phyloP scores from a whole-genome alignment of 2,113 vertebrate genomes.

The Mugil cephalus region DNA sequence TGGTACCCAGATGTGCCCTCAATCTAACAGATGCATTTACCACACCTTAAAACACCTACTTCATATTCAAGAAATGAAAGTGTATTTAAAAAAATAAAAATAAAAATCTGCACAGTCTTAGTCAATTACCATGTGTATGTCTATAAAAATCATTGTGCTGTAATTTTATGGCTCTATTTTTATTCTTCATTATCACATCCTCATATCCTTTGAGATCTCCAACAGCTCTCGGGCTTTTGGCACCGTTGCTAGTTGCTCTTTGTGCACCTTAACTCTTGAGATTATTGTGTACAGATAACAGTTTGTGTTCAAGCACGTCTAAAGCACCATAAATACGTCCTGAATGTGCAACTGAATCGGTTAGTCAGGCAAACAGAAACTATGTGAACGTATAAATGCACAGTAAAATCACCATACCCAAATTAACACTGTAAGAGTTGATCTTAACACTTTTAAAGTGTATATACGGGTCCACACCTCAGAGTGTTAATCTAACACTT shows the following conservation, averaged over 20 bases:
- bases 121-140: constrained; percentile 13
- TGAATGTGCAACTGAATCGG: neutral
- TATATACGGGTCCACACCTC: too few species aligned
- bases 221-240: constrained; percentile 39
- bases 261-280: neutral
- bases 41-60: constrained; percentile 49
- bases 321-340: neutral
- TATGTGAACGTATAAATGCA: too few species aligned
- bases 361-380: too few species aligned
- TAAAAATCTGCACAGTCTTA: constrained; percentile 1
- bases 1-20: constrained; percentile 58
- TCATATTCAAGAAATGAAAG: constrained; percentile 35
- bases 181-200: constrained; percentile 26
- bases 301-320: neutral
- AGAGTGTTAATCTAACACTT: too few species aligned
- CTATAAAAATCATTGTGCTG: constrained; percentile 38
- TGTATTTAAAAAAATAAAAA: neutral
- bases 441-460: too few species aligned
- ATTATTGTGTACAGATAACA: constrained; percentile 3
- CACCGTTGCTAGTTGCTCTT: neutral
- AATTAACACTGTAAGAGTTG: too few species aligned
- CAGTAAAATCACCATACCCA: too few species aligned
- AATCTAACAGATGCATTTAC: constrained; percentile 37
- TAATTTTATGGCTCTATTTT: constrained; percentile 37
- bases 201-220: constrained; percentile 25